Base-by-base conservation (phyloP, 2,113 vertebrate genomes). In the Pheucticus melanocephalus region DNA sequence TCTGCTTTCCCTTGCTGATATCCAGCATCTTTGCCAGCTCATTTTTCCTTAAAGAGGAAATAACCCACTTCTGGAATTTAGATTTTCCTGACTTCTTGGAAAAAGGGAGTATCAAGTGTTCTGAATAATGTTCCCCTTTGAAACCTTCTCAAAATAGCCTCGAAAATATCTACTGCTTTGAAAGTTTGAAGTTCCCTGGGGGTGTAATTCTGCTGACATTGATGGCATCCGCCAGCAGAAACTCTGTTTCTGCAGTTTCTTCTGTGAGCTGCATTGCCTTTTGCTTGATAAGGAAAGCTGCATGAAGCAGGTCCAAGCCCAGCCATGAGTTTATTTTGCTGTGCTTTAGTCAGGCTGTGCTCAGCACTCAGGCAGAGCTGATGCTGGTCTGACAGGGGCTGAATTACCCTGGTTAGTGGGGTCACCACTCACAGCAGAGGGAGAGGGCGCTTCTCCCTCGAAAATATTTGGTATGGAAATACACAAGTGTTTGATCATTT, bases 1-100 rank as follows among this genome's bases (percentile, higher is more conserved):
- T 75, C 90, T 94, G 59, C 57, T 86, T 93, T 94, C 60, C 35
- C 47, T 82, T 64, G 39, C 63, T 88, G 59, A 42, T 83, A 93
- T 91, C 81, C 82, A 91, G 19, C 18, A 54, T 68, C 71, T 81
- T 91, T 92, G 95, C 80, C 94, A 96, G 53, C 44, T 83, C 40
- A 40, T 92, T 96, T 95, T 94, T 83, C 45, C 78, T 85, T 65
- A 57, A 90, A 94, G 64, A 88, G 93, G 92, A 95, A 96, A 92
- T 83, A 93, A 64, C 56, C 47, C 76, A 71, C 60, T 94, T 95
- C 71, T 95, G 92, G 79, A 93, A 93, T 95, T 93, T 60, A 83
- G 44, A 63, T 90, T 95, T 96, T 93, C 87, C 85, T 9, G 71
- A 88, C 64, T 96, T 96, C 95, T 96, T 95, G 71, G 90, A 94